Conservation (phyloP, 2,888 invertebrate species). For the Drosophila barbarae region DNA sequence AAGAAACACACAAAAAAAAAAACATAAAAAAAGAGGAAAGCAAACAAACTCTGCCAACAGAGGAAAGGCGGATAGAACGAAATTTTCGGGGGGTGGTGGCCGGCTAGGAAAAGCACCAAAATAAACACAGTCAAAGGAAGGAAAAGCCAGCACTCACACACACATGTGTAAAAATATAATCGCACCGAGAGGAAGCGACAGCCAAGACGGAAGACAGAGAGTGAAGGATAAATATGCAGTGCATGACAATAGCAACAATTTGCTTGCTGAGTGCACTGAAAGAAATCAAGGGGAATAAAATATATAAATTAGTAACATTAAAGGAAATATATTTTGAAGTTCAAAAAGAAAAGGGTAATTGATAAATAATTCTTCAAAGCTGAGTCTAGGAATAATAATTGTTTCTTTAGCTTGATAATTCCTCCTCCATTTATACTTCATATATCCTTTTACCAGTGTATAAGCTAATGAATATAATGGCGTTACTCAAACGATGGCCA, state of each 20-base stretch:
- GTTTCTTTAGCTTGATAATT: too few species aligned
- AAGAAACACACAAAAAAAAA: slow-evolving; percentile 11
- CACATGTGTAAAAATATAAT: slow-evolving; percentile 50
- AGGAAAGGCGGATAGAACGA: slow-evolving; percentile 10
- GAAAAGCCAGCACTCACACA: slow-evolving; percentile 46
- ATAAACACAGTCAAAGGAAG: slow-evolving; percentile 47
- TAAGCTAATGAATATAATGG: slow-evolving; percentile 72
- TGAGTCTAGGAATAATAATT: too few species aligned
- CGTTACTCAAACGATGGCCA: slow-evolving; percentile 65
- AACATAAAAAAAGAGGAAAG: slow-evolving; percentile 10
- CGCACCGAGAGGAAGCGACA: slow-evolving; percentile 19
- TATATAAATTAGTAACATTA: too few species aligned
- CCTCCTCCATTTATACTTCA: neutral
- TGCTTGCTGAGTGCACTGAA: slow-evolving; percentile 36
- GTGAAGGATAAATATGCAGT: slow-evolving; percentile 46
- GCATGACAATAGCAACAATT: slow-evolving; percentile 73
- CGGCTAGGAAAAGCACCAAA: slow-evolving; percentile 26
- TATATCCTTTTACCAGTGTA: slow-evolving; percentile 13
- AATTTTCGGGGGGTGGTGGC: slow-evolving; percentile 1
- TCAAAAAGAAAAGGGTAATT: too few species aligned
- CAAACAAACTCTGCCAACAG: slow-evolving; percentile 24
- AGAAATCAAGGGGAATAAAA: neutral
- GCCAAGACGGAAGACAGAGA: slow-evolving; percentile 5
- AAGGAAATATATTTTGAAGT: too few species aligned
- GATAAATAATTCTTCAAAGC: too few species aligned